Evolutionary conservation across 2,797 vertebrate genomes (phyloP).

Genomic region (Bradypus variegatus): DNA sequence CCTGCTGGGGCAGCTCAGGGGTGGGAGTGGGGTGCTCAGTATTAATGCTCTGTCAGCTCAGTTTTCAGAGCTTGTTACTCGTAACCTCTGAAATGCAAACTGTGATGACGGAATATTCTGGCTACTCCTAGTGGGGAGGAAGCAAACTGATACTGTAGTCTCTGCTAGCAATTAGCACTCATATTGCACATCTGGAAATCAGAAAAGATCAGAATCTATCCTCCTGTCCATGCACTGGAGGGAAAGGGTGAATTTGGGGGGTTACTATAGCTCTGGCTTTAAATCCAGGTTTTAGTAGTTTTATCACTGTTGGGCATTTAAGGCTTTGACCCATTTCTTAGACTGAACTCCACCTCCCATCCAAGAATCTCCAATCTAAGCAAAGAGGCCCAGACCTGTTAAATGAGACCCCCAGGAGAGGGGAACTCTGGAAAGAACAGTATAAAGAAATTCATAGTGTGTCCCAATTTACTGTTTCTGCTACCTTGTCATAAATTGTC

Average conservation of each 20-base stretch:
- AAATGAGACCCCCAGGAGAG: neutral
- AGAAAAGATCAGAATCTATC: neutral
- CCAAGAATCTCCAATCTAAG: neutral
- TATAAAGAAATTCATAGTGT: neutral
- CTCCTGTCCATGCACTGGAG: neutral
- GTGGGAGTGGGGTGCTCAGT: too few species aligned
- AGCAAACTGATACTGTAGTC: neutral
- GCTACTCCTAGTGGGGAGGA: neutral
- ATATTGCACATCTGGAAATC: slow-evolving; percentile 35
- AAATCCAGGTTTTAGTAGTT: slow-evolving; percentile 16
- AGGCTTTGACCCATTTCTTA: neutral
- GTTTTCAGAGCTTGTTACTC: neutral
- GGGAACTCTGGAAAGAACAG: neutral
- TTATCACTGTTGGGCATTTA: neutral
- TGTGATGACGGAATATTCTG: neutral
- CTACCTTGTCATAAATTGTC: neutral
- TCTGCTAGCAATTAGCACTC: slow-evolving; percentile 49
- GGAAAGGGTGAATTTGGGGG: neutral
- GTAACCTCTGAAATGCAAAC: neutral
- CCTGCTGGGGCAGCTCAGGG: neutral
- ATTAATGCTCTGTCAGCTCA: neutral
- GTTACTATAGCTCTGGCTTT: neutral
- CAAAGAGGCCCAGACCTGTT: neutral
- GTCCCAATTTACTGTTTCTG: neutral
- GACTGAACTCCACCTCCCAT: neutral